Evolutionary conservation across 2,113 vertebrate species (phyloP).

Genomic region (Calyptomena viridis): DNA sequence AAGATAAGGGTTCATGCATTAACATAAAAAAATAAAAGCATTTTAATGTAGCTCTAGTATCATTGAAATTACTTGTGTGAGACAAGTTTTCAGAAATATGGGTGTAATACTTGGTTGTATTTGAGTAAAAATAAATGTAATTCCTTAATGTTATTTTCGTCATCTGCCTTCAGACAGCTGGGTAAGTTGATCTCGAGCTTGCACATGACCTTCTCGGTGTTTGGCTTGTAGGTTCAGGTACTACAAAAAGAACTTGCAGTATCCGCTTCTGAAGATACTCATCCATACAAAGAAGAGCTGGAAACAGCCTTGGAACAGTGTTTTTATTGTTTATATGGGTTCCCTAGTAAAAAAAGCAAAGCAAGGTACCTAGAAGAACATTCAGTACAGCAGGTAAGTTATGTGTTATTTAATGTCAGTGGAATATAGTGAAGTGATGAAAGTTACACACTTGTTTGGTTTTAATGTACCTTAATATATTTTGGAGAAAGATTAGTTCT

Average conservation of each 20-base stretch:
- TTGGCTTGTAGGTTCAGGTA: slow-evolving; percentile 79
- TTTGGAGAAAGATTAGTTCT: not conserved
- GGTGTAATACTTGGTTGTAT: not conserved
- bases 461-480: not conserved
- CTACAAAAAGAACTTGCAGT: slow-evolving; percentile 87
- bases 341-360: slow-evolving; percentile 98
- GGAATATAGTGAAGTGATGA: not conserved
- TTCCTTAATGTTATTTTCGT: not conserved
- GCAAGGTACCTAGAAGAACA: slow-evolving; percentile 96
- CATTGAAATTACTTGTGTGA: not conserved
- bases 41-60: not conserved
- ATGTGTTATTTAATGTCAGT: not conserved
- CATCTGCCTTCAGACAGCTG: not conserved
- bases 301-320: slow-evolving; percentile 96
- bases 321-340: slow-evolving; percentile 92
- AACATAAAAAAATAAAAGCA: not conserved
- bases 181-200: not conserved
- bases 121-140: not conserved
- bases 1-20: not conserved
- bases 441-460: not conserved
- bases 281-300: slow-evolving; percentile 94
- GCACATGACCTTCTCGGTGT: not conserved
- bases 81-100: not conserved
- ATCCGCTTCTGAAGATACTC: slow-evolving; percentile 77
- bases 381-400: slow-evolving; percentile 87